Percentiles rank a stretch among this genome's conserved stretches.
phyloP scores from a whole-genome alignment of 2,888 invertebrate genomes.

The Augochlorella aurata region DNA sequence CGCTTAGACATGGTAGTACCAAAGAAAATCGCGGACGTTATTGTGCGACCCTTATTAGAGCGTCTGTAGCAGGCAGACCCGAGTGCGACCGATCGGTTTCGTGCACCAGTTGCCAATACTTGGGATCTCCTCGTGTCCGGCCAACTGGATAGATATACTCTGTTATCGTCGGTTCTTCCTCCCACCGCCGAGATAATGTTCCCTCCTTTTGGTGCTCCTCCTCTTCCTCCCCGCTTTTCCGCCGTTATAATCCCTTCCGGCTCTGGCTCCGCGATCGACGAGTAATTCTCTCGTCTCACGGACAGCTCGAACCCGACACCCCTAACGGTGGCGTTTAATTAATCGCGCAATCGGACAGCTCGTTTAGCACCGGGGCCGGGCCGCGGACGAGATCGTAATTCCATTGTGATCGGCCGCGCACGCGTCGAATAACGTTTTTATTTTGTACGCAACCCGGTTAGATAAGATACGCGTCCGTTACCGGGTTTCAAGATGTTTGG shows the following conservation, averaged over 20 bases:
- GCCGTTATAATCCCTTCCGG: neutral
- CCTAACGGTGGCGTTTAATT: slow-evolving; percentile 22
- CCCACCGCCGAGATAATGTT: neutral
- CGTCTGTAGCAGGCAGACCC: no score
- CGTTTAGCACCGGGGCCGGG: neutral
- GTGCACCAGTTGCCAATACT: no score
- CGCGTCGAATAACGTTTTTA: slow-evolving; percentile 19
- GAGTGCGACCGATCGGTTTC: no score
- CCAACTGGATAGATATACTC: neutral
- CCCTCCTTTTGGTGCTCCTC: neutral
- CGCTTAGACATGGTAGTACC: no score
- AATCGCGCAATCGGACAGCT: slow-evolving; percentile 11
- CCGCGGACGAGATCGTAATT: slow-evolving; percentile 1
- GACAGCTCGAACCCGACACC: neutral
- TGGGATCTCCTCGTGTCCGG: no score
- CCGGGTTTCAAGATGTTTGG: slow-evolving; percentile 35
- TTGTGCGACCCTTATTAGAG: no score
- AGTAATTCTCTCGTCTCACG: neutral
- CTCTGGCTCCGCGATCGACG: neutral
- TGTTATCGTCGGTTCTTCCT: neutral
- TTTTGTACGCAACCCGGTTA: slow-evolving; percentile 41
- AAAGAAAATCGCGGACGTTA: no score
- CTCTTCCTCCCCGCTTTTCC: neutral
- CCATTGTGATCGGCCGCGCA: neutral
- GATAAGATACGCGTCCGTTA: slow-evolving; percentile 40